These are phyloP conservation scores for Diorhabda elongata DNA, from an alignment of 1,140 invertebrate genomes.

Conservation along the genomic window DNA sequence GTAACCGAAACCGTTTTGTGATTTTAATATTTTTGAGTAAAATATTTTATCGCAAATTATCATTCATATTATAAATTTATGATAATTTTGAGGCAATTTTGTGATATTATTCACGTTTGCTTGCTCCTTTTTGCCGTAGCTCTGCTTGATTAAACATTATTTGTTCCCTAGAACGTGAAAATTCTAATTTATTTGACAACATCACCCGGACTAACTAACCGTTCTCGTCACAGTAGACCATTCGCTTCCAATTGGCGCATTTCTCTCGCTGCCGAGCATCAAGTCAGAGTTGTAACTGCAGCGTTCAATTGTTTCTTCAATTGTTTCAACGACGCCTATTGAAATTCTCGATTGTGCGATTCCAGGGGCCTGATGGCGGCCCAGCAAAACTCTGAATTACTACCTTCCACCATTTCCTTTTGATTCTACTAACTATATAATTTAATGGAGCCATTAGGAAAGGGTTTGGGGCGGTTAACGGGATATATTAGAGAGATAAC, in stretches of 20 bases:
- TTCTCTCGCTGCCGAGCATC: constrained; percentile 7
- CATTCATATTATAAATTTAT: too few relatives aligned
- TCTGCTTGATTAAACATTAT: too few relatives aligned
- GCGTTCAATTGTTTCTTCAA: constrained; percentile 26
- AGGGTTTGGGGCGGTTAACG: constrained; percentile 5
- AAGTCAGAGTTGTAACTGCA: constrained; percentile 24
- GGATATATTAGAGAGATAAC: constrained; percentile 10
- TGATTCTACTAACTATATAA: constrained; percentile 26
- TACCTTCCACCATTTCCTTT: constrained; percentile 26
- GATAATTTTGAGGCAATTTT: too few relatives aligned
- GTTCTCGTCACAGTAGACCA: neutral
- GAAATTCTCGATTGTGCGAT: constrained; percentile 30
- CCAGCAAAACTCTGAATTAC: constrained; percentile 24
- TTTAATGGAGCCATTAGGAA: constrained; percentile 24
- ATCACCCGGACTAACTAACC: neutral
- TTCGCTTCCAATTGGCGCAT: constrained; percentile 8
- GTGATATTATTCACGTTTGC: too few relatives aligned
- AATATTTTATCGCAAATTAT: too few relatives aligned
- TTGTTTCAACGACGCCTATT: constrained; percentile 28
- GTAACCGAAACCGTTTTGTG: too few relatives aligned
- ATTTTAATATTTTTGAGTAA: too few relatives aligned
- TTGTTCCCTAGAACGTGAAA: neutral
- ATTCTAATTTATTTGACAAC: neutral
- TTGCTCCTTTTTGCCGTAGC: too few relatives aligned
- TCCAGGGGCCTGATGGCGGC: constrained; percentile 26